Evolutionary conservation across 2,888 invertebrate genomes (phyloP).

Genomic region (Mythimna lalbum): DNA sequence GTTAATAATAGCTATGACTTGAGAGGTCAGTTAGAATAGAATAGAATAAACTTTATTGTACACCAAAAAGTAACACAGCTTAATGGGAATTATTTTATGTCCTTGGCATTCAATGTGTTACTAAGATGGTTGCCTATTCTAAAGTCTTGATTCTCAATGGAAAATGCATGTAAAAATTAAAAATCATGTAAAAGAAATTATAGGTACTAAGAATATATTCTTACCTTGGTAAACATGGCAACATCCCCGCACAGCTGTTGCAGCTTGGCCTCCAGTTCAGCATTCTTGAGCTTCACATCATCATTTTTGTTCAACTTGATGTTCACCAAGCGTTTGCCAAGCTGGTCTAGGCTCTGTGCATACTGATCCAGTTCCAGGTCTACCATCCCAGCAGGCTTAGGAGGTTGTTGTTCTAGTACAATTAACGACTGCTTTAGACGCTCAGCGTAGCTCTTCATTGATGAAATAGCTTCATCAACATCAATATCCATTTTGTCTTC

Average conservation of each 20-base stretch:
- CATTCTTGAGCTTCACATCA: slow-evolving; percentile 71
- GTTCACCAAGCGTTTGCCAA: slow-evolving; percentile 79
- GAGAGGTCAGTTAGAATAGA: too few relatives aligned
- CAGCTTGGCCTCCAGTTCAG: slow-evolving; percentile 80
- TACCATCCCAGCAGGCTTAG: slow-evolving; percentile 62
- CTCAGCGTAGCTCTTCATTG: slow-evolving; percentile 80
- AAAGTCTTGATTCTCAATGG: too few relatives aligned
- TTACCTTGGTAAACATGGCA: slow-evolving; percentile 82
- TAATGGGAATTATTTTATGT: too few relatives aligned
- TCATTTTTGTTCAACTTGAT: slow-evolving; percentile 75
- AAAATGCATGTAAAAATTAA: too few relatives aligned
- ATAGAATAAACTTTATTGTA: too few relatives aligned
- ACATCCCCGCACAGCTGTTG: slow-evolving; percentile 80
- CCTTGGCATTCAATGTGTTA: too few relatives aligned
- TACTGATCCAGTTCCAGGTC: slow-evolving; percentile 78
- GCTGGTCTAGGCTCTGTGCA: slow-evolving; percentile 78
- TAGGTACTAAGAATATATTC: background rate
- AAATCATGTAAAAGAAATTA: background rate
- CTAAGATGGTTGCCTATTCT: too few relatives aligned
- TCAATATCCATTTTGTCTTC: slow-evolving; percentile 74
- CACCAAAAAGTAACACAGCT: too few relatives aligned
- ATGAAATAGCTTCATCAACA: slow-evolving; percentile 77
- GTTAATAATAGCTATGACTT: too few relatives aligned
- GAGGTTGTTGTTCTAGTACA: slow-evolving; percentile 56
- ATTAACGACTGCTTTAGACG: slow-evolving; percentile 77